Evolutionary conservation across 2,113 vertebrate genomes (phyloP), one percentile per base, ranked within the genome.

Genomic region (Cyanoliseus patagonus): DNA sequence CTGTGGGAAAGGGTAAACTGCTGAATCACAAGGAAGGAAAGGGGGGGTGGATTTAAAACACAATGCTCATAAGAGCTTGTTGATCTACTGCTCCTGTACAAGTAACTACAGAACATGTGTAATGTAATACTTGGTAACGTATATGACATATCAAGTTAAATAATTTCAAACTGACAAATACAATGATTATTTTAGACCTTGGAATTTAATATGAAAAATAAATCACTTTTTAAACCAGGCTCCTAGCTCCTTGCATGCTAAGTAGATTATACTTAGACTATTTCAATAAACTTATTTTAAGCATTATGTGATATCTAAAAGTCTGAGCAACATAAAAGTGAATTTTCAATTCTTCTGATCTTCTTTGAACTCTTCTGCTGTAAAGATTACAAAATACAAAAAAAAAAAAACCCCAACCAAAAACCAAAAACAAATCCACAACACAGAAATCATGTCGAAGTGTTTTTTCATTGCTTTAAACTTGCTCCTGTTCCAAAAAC

Each of bases 1-100:
- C 77, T 83, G 90, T 95, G 92, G 69, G 69, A 97, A 94, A 95
- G 89, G 84, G 86, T 78, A 86, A 94, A 89, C 76, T 39, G 67
- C 79, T 69, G 75, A 93, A 96, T 88, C 81, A 59, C 28, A 52
- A 94, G 83, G 83, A 92, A 94, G 80, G 95, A 91, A 91, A 49
- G 20, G 64, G 61, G 66, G n/a, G 55, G 61, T 77, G 77, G 73
- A 66, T 55, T 70, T 72, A 39, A 86, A 91, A 49, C 41, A 44
- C 0, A 1, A 35, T 8, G 19, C 59, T 81, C 69, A 2, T 41
- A 69, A 46, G 49, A 42, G 69, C 64, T 28, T 59, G 77, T 44
- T 91, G 49, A 57, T 39, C 55, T 83, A 11, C 61, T 55, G 28
- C 31, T 91, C 78, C 47, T 30, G 25, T 47, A 66, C 30, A 86